Evolutionary conservation across 1,140 invertebrate species (phyloP), one percentile per base, ranked within the genome.

Genomic region (Ceratitis capitata): DNA sequence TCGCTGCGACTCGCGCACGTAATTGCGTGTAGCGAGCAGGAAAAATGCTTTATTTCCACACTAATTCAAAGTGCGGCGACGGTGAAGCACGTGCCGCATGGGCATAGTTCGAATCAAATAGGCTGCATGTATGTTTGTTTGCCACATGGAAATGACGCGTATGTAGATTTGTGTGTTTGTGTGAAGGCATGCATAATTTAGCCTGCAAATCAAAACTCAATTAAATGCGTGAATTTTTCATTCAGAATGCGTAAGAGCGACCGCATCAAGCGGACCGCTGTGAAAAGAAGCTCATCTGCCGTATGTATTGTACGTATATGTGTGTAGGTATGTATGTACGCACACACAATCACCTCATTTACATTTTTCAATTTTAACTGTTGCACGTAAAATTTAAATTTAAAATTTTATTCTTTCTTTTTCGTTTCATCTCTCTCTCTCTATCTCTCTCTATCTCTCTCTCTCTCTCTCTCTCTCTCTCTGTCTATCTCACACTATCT

Each of bases 121-220:
- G 29, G 5, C 0, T 64, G 58, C 10, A 64, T 16, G 3, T 3
- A 32, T 3, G 19, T 29, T 19, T 35, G 29, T 32, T 1, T 64
- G 12, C n/a, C n/a, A n/a, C n/a, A n/a, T n/a, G n/a, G n/a, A n/a
- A n/a, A n/a, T n/a, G n/a, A n/a, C n/a, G n/a, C 10, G 29, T 64
- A 16, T 32, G 29, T 64, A 14, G 12, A 29, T 16, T 3, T 32
- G 26, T 16, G 29, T 29, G 19, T 32, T 29, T 32, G 19, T 29
- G 58, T 64, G 58, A 14, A 29, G n/a, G 56, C 56, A 58, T 58
- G 56, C 23, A 26, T 58, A 26, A 64, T 64, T 64, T 26, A 64
- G 29, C 26, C 58, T 64, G 29, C 58, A 69, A 69, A 69, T 69
- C 61, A 39, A 69, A 69, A 69, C 61, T 69, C 61, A 69, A 69